Evolutionary conservation across 2,888 invertebrate species (phyloP).

Genomic region (Noctua comes): DNA sequence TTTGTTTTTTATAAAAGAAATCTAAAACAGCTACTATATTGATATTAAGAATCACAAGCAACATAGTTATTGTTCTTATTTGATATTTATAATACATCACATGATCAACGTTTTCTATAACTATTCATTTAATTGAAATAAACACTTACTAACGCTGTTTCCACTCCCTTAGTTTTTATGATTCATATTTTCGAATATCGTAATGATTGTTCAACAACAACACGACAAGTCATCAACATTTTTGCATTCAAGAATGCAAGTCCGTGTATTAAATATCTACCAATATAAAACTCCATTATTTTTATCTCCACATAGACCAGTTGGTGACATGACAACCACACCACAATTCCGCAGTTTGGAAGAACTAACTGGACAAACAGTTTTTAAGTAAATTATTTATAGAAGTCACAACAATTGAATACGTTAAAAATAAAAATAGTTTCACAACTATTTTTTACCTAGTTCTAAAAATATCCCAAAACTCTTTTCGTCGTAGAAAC

Average conservation of each 20-base stretch:
- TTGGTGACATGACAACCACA: background rate
- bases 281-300: background rate
- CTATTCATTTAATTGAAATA: background rate
- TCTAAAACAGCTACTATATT: background rate
- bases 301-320: background rate
- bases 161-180: background rate
- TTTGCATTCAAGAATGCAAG: no score
- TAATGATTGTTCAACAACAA: background rate
- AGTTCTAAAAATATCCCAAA: background rate
- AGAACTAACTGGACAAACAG: background rate
- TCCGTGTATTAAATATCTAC: no score
- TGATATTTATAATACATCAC: background rate
- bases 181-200: background rate
- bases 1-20: background rate
- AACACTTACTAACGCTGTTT: background rate
- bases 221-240: background rate
- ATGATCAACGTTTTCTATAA: no score
- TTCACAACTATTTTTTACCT: background rate
- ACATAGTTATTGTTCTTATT: background rate
- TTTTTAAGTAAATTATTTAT: background rate
- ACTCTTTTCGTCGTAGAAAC: constrained; percentile 3
- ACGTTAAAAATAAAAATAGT: background rate
- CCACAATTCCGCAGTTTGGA: background rate
- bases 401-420: background rate
- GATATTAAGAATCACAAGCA: no score